These are phyloP conservation scores for Sebastes oblongus DNA, from an alignment of 2,797 vertebrate genomes.

Conservation along the genomic window DNA sequence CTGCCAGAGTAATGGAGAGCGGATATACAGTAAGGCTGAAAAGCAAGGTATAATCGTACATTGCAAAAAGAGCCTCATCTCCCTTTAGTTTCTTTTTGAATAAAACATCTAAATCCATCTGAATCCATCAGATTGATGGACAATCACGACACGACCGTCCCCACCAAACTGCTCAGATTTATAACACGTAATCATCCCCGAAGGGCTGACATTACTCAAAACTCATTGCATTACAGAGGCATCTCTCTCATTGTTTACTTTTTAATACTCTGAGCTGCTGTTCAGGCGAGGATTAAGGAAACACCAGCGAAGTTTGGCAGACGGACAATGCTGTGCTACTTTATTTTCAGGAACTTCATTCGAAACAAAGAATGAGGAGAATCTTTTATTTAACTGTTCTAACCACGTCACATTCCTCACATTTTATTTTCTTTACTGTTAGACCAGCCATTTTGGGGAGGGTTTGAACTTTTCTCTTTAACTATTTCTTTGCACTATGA, in stretches of 20 bases:
- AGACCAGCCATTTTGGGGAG: not conserved
- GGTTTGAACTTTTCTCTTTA: not conserved
- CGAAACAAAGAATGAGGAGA: not conserved
- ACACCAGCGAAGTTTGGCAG: conserved; percentile 26
- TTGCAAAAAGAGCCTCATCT: not conserved
- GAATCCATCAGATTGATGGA: conserved; percentile 24
- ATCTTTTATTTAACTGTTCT: not conserved
- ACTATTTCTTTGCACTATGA: not conserved
- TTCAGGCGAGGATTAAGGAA: conserved; percentile 49
- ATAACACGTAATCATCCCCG: conserved; percentile 39
- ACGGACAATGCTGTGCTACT: conserved; percentile 17
- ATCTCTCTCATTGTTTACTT: conserved; percentile 52
- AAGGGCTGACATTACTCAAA: conserved; percentile 33
- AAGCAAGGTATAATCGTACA: not conserved
- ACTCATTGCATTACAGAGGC: conserved; percentile 15
- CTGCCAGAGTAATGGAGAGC: not conserved
- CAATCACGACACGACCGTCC: not conserved
- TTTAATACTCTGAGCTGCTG: conserved; percentile 52
- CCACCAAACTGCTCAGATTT: conserved; percentile 16
- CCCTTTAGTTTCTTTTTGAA: not conserved
- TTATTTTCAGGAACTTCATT: conserved; percentile 27
- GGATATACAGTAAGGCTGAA: not conserved
- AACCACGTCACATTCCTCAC: not conserved
- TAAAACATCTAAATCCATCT: conserved; percentile 26
- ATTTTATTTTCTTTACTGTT: not conserved